Evolutionary conservation across 1,140 invertebrate genomes (phyloP).

Genomic region (Papilio glaucus): DNA sequence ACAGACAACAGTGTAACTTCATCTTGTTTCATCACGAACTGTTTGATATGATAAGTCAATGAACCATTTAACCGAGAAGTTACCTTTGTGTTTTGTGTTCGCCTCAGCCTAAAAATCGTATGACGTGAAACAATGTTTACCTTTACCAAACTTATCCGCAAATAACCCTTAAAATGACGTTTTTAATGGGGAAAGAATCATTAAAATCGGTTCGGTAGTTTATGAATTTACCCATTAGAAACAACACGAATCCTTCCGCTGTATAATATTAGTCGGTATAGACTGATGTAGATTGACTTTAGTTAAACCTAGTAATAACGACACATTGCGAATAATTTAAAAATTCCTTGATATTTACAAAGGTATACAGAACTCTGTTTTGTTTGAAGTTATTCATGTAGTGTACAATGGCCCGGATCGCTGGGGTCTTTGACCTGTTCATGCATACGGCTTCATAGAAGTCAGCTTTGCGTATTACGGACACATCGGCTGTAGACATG

Average conservation of each 20-base stretch:
- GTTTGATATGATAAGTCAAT: neutral
- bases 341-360: too few species aligned
- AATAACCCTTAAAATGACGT: neutral
- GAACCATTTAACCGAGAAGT: neutral
- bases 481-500: neutral
- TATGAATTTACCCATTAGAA: neutral
- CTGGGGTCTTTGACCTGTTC: slow-evolving; percentile 15
- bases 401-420: neutral
- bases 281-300: too few species aligned
- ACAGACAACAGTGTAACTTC: neutral
- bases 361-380: too few species aligned
- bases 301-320: too few species aligned
- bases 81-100: neutral
- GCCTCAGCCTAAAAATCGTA: neutral
- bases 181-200: neutral
- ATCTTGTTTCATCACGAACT: neutral
- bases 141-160: neutral
- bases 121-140: neutral
- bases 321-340: too few species aligned
- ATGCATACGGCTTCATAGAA: slow-evolving; percentile 18
- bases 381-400: neutral
- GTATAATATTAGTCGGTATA: too few species aligned
- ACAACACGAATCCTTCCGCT: too few species aligned
- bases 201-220: neutral
- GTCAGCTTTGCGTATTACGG: slow-evolving; percentile 12